Evolutionary conservation across 2,888 invertebrate genomes (phyloP), one percentile per base, ranked within the genome.

Genomic region (Agrochola circellaris): DNA sequence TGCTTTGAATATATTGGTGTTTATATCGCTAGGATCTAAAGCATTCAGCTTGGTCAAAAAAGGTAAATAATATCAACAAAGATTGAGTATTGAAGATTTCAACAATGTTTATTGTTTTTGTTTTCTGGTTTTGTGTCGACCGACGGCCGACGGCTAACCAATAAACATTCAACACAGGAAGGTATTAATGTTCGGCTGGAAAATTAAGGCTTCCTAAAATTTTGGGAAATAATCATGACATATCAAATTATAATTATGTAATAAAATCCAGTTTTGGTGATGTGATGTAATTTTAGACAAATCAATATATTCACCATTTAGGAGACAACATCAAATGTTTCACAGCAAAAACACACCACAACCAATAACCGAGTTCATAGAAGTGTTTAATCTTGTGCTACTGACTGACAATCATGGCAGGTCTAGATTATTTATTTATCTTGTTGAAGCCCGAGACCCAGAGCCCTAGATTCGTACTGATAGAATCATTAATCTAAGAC

Each of bases 371-470:
- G n/a, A n/a, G n/a, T n/a, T n/a, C n/a, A n/a, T n/a, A n/a, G n/a
- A n/a, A n/a, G n/a, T n/a, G n/a, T n/a, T n/a, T n/a, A n/a, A n/a
- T 60, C 64, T 70, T 30, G 1, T 38, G 54, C 56, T 61, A 69
- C 75, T 65, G 51, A 17, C 7, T 69, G 51, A 20, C 6, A 54
- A 45, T 45, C 45, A 45, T 45, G 3, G 15, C 45, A 45, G 66
- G 69, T 48, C 70, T 5, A 56, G 60, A 56, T 61, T 61, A 75
- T 74, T 71, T 65, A 26, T 68, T 11, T 11, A 34, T 26, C 17
- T 62, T 26, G 11, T 7, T 23, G 7, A 81, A 58, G 17, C 23
- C 15, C 15, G 3, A 34, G 11, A 38, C 58, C 23, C 5, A 45
- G 42, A 56, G n/a, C 30, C 56, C 13, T 58, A 42, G 30, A 26